Base-by-base conservation (phyloP, 2,888 invertebrate species). In the Drosophila rellima region DNA sequence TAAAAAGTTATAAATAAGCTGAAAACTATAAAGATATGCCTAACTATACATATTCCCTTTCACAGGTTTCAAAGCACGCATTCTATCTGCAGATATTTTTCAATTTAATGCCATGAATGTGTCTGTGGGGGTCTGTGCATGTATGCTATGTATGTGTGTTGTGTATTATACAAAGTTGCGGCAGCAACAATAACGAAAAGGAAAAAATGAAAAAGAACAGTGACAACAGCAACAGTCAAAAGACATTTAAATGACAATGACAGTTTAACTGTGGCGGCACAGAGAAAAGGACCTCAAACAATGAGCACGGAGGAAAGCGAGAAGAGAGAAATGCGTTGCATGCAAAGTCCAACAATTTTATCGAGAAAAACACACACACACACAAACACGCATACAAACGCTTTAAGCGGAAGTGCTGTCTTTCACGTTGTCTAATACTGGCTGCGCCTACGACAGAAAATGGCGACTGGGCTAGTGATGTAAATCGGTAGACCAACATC, bases 231-330 rank as follows among this genome's bases (percentile, higher is more conserved):
- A 78, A 80, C 82, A 84, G 78, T 80, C 78, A 78, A 80, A 72
- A 82, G 86, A 86, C 84, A 88, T 84, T 86, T 82, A 87, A 86
- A 88, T 88, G 87, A 86, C 87, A 86, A 86, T 84, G 88, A 80
- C 86, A 87, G 78, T 80, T 78, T 66, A 72, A 82, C 75, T 83
- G 85, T 76, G 72, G 73, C 74, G 64, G 51, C 76, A 65, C 68
- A 67, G 59, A 68, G 64, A 71, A 59, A 50, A 15, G 67, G 50
- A 77, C 42, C 47, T 15, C 66, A 59, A 40, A 70, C 75, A 74
- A 68, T 61, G 68, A 47, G 31, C 20, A 6, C 13, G 18, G 2
- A 20, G 15, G 15, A 5, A 18, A 33, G n/a, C 18, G 18, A 37
- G 37, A 13, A 48, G 8, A 31, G 11, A 20, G 42, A 48, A 35